Base-by-base conservation (phyloP, 1,140 invertebrate genomes). In the Atopsyche davidsoni region DNA sequence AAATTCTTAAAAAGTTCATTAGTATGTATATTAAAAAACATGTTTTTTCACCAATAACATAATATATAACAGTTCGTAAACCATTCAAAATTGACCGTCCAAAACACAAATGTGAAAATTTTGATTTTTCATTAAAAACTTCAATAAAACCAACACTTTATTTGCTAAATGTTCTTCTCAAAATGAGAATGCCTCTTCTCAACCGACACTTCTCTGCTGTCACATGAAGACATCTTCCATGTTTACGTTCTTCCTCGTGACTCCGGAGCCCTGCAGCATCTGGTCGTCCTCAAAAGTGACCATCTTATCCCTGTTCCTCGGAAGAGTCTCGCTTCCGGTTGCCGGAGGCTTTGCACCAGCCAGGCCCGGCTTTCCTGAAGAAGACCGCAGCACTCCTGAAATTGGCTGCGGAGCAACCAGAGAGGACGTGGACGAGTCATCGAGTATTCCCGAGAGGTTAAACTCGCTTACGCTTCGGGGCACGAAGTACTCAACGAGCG, bases 401-500 rank as follows among this genome's bases (percentile, higher is more conserved):
- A 54, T 57, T 10, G 63, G 57, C 28, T 54, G 60, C 0, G 70
- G 69, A 1, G 74, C 72, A 0, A 74, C 74, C 9, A 78, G 65
- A 0, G 76, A 70, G 10, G 75, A 67, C 7, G 76, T 66, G 2
- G 74, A 72, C 21, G 76, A 67, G 21, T 79, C 73, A 2, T 75
- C 76, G 0, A 77, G 73, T 0, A 78, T 66, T 1, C 78, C 73
- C 1, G 83, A 81, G 22, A 88, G 61, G 64, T 89, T 86, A 58
- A 88, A 87, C 62, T 88, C 86, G 63, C 85, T 87, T 18, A 87
- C 76, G 68, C 85, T 88, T 45, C 86, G 74, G 35, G 86, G 86
- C 43, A 88, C 85, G 65, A 88, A 89, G 62, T 89, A 88, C 61
- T 89, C 86, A 31, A 87, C 78, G 43, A 83, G 78, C 21, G 80